Evolutionary conservation across 2,113 vertebrate species (phyloP), one percentile per base, ranked within the genome.

Genomic region (Elanus axillaris): DNA sequence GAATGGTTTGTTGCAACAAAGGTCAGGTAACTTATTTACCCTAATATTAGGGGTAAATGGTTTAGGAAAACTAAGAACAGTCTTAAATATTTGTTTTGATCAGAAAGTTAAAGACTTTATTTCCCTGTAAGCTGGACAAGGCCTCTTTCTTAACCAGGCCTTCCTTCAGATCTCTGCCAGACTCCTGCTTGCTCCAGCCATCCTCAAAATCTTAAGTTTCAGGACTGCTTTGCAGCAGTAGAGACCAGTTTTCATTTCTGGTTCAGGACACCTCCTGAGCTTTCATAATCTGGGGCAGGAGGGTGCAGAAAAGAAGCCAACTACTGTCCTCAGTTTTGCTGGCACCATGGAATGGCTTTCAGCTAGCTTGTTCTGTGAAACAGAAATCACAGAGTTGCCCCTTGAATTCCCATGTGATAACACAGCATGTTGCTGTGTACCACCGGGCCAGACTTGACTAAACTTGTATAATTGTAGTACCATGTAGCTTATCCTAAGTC

Each of bases 401-500:
- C 79, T 76, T 77, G 48, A 86, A 77, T 84, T 96, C 92, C 88
- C 66, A 9, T 48, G 55, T 66, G 89, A 48, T 72, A 93, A 36
- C 87, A 40, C 88, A 95, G 80, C 42, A 4, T 75, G 85, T 58
- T 93, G 64, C 74, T 47, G 25, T 45, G 66, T 58, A 74, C 50
- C 62, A 76, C 82, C 2, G 34, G 55, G 82, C 67, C 63, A 82
- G 94, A 56, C 79, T 90, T 95, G 95, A 93, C 93, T 92, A 92
- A 94, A 96, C 93, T 79, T 96, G 95, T 71, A 31, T 95, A 88
- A 93, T 69, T 95, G 53, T 81, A 56, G 62, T 78, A 59, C 77
- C 56, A 29, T 11, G 47, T 64, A 74, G 43, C 69, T 95, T 90
- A 75, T 91, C 43, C 53, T 55, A 52, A 66, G 23, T 63, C 90